Evolutionary conservation across 64 coral and sea anemone species (phyloP).

Genomic region (Porites australiensis): DNA sequence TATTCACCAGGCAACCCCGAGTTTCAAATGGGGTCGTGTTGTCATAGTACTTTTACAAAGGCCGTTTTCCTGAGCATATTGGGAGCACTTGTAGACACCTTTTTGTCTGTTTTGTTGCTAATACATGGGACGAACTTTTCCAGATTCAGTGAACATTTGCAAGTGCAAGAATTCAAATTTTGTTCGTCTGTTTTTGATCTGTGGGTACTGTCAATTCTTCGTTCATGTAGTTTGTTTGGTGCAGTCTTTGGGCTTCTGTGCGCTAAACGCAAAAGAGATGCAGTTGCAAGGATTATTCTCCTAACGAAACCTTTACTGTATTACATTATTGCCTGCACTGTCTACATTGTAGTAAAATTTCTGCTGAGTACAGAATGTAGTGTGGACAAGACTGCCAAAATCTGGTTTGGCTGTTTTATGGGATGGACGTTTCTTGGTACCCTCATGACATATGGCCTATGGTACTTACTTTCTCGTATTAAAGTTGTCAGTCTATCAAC

Average conservation of each 20-base stretch:
- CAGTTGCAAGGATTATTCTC: conserved; percentile 59
- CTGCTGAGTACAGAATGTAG: conserved; percentile 84
- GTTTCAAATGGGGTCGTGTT: neutral
- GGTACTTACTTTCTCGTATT: conserved; percentile 74
- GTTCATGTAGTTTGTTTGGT: conserved; percentile 59
- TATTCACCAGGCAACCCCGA: neutral
- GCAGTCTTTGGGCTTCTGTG: conserved; percentile 62
- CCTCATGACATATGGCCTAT: conserved; percentile 54
- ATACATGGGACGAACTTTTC: conserved; percentile 80
- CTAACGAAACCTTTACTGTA: conserved; percentile 70
- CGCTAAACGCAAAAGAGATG: conserved; percentile 62
- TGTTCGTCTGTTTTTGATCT: conserved; percentile 87
- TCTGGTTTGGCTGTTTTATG: conserved; percentile 69
- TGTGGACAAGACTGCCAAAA: conserved; percentile 26
- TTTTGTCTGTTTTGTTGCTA: conserved; percentile 64
- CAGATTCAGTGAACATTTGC: conserved; percentile 17
- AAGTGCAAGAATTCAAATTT: conserved; percentile 70
- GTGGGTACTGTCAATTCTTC: conserved; percentile 75
- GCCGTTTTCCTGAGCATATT: conserved; percentile 10
- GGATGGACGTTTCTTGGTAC: conserved; percentile 65
- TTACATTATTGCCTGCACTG: conserved; percentile 33
- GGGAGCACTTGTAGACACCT: conserved; percentile 51
- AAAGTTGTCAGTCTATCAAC: conserved; percentile 52
- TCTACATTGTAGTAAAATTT: conserved; percentile 81
- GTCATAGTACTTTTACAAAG: neutral